phyloP scores from a whole-genome alignment of 2,113 vertebrate species.

The Callipepla californica region DNA sequence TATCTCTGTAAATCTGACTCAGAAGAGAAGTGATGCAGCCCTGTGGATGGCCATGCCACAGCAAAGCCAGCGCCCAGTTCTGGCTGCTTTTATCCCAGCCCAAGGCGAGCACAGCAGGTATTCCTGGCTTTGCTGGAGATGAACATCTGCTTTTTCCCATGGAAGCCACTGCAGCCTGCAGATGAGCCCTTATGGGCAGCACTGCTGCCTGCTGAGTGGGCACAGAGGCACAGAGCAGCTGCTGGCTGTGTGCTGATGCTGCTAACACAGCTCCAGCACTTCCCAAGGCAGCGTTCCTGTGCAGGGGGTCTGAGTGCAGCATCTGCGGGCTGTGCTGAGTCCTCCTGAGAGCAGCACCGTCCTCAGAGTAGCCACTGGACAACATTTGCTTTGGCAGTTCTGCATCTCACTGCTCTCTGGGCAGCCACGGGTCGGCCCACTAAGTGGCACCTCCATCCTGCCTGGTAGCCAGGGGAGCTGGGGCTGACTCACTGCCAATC shows the following conservation, averaged over 20 bases:
- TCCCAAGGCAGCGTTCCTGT: accelerated
- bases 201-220: neutral
- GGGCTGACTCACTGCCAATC: neutral
- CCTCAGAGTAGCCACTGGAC: neutral
- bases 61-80: accelerated
- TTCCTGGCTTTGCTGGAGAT: neutral
- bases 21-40: neutral
- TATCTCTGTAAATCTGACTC: neutral
- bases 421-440: neutral
- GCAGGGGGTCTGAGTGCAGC: neutral
- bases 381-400: neutral
- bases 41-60: accelerated
- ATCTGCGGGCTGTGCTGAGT: neutral
- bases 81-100: neutral
- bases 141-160: neutral
- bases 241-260: neutral
- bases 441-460: neutral
- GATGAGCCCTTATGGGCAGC: neutral
- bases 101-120: accelerated
- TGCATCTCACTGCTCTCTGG: neutral
- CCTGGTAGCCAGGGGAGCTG: neutral
- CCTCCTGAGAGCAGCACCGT: neutral
- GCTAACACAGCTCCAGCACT: neutral
- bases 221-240: constrained; percentile 27
- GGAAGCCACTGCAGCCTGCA: accelerated